Percentiles rank a stretch among this genome's conserved stretches.
phyloP scores from a whole-genome alignment of 2,113 vertebrate genomes.

The Formicarius rufipectus region DNA sequence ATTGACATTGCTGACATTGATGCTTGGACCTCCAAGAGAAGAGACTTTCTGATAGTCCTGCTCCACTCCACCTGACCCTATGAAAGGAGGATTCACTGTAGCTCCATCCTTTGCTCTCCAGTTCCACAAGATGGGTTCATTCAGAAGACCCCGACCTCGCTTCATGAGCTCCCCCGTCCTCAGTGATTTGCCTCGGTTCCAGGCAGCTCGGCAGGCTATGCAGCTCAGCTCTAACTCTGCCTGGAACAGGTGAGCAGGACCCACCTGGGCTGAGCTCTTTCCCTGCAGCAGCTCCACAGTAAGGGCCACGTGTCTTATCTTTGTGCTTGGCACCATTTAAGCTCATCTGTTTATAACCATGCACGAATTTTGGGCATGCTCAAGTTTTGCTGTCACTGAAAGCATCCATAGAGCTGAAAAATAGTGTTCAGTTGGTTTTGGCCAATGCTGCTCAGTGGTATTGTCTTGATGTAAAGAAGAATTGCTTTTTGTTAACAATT shows the following conservation, averaged over 20 bases:
- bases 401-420: not conserved
- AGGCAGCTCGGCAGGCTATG: conserved; percentile 76
- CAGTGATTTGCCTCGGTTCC: conserved; percentile 87
- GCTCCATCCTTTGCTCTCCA: conserved; percentile 41
- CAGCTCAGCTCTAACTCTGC: conserved; percentile 88
- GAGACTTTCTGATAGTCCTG: not conserved
- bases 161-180: conserved; percentile 97
- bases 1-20: not conserved
- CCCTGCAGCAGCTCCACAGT: not conserved
- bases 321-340: not conserved
- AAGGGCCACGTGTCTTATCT: rapidly evolving
- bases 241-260: conserved; percentile 88
- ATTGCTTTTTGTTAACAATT: not conserved
- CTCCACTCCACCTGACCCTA: conserved; percentile 32
- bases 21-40: not conserved
- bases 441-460: not conserved
- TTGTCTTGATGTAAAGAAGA: not conserved
- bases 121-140: conserved; percentile 78
- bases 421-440: not conserved
- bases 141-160: conserved; percentile 80
- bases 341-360: not conserved
- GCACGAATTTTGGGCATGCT: not conserved
- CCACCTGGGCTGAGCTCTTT: not conserved
- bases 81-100: conserved; percentile 68
- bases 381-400: not conserved